These are phyloP conservation scores for Drosophila novamexicana DNA, from an alignment of 1,140 invertebrate genomes.

Conservation along the genomic window DNA sequence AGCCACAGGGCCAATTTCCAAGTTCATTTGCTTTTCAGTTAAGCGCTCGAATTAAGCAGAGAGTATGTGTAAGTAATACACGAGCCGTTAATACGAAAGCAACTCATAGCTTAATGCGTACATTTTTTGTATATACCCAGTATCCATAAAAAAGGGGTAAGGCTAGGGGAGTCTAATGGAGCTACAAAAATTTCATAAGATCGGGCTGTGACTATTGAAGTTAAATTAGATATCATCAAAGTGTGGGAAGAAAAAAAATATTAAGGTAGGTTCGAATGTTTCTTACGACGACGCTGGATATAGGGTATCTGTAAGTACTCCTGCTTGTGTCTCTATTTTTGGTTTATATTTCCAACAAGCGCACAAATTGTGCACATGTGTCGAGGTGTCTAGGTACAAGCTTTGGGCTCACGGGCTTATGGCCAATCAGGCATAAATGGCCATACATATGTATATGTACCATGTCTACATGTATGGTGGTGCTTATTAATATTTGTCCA, in stretches of 20 bases:
- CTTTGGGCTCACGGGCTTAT: conserved; percentile 18
- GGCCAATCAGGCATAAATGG: conserved; percentile 17
- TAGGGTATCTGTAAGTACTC: neutral
- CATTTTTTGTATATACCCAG: neutral
- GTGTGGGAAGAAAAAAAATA: too few relatives aligned
- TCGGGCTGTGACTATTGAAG: too few relatives aligned
- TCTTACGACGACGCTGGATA: neutral
- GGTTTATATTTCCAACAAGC: conserved; percentile 3
- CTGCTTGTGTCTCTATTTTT: neutral
- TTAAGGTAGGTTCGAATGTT: too few relatives aligned
- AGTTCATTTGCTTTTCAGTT: conserved; percentile 45
- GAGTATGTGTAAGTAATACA: conserved; percentile 32
- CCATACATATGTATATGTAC: neutral
- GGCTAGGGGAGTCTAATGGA: neutral
- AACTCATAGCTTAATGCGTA: too few relatives aligned
- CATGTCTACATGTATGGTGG: neutral
- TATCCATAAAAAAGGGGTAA: neutral
- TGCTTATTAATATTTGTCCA: conserved; percentile 9
- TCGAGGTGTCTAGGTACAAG: conserved; percentile 22
- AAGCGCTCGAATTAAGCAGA: conserved; percentile 49
- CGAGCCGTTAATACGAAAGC: conserved; percentile 16
- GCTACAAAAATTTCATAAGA: too few relatives aligned
- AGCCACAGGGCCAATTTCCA: conserved; percentile 5
- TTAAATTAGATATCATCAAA: too few relatives aligned
- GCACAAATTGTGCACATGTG: conserved; percentile 36